Evolutionary conservation across 2,113 vertebrate genomes (phyloP).

Genomic region (Geothlypis trichas): DNA sequence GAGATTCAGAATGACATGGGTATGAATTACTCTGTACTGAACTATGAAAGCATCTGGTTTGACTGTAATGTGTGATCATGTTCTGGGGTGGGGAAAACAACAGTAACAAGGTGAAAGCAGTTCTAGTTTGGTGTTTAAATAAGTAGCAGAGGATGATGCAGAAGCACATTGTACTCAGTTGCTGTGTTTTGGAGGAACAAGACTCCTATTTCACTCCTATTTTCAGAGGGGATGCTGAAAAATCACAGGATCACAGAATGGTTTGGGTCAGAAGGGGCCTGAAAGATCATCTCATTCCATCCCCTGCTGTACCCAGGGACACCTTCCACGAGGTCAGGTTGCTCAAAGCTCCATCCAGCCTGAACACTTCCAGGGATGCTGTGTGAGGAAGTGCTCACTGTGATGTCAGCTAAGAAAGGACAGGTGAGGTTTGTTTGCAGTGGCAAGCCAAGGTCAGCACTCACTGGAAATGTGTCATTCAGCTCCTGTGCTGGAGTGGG

Average conservation of each 20-base stretch:
- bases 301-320: neutral
- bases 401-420: neutral
- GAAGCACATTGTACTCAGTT: neutral
- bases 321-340: neutral
- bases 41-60: neutral
- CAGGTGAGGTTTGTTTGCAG: neutral
- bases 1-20: neutral
- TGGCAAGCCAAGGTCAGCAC: neutral
- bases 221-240: neutral
- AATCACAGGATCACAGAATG: neutral
- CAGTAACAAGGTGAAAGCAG: neutral
- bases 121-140: neutral
- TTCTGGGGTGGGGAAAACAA: neutral
- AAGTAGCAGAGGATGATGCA: neutral
- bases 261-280: neutral
- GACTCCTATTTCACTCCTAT: neutral
- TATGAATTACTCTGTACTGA: neutral
- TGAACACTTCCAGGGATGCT: neutral
- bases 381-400: neutral
- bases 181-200: neutral
- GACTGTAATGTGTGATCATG: neutral
- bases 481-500: neutral
- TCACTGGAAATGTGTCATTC: neutral
- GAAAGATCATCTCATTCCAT: accelerated
- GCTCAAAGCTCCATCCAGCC: neutral